Evolutionary conservation across 2,113 vertebrate species (phyloP), one percentile per base, ranked within the genome.

Genomic region (Hippolais icterina): DNA sequence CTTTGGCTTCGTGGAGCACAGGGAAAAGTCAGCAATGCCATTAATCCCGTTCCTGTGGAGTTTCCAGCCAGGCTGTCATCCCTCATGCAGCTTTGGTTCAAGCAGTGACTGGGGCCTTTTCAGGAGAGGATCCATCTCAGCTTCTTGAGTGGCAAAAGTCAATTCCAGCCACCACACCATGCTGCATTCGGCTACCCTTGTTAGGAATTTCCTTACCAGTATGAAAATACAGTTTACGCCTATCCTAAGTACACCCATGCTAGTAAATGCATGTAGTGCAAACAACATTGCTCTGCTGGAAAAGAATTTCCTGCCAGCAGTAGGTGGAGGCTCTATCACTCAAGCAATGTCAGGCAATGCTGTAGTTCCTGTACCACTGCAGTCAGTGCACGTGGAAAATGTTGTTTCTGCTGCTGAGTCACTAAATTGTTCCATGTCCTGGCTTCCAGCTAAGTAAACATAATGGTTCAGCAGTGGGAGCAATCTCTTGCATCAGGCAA

Each of bases 161-260:
- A 56, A 4, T 65, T 59, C 14, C 19, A 64, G 44, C 27, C 21
- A 28, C 9, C 5, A 2, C 4, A 4, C 17, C 29, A 12, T 1
- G 6, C 57, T 44, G 39, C 18, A 6, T 68, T 87, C 0, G 0
- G 39, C 37, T 79, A 0, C 42, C 53, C 20, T 20, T 70, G 33
- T 7, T 39, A 52, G 27, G 29, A 65, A 61, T 69, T 29, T 66
- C 64, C 79, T 83, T 39, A 41, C 11, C 27, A 18, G 5, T 14
- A 24, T 7, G n/a, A 57, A 74, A 89, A 42, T 47, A 23, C 4
- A 28, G 8, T 70, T 59, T 61, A 9, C 64, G 10, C 18, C 14
- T 64, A 9, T 82, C 37, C 33, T 37, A 42, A n/a, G 27, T 19
- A 46, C 20, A 39, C 12, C 28, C 3, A 5, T 53, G 17, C 37